Percentiles rank a stretch among this genome's conserved stretches.
Conservation (phyloP, 2,113 vertebrate genomes). For the Passer domesticus region DNA sequence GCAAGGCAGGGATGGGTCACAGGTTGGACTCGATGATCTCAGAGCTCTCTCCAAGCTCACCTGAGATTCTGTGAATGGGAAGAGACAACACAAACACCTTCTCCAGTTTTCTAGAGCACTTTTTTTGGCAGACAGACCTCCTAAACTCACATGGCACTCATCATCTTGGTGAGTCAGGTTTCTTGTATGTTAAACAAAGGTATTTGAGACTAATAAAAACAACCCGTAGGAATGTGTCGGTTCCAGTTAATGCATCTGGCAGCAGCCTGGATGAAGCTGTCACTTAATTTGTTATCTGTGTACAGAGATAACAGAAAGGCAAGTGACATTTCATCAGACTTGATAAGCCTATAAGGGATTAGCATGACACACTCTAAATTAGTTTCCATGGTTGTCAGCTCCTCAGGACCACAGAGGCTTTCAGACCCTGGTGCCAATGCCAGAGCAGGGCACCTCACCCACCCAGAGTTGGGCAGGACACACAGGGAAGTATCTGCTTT, state of each 20-base stretch:
- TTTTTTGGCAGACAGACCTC: neutral
- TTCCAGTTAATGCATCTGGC: neutral
- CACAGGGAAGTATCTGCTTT: too few species aligned
- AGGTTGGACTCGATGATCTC: fast-evolving
- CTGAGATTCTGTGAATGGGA: neutral
- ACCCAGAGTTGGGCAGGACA: neutral
- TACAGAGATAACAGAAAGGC: neutral
- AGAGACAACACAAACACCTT: neutral
- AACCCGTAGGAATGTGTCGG: neutral
- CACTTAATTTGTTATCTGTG: neutral
- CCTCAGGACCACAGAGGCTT: neutral
- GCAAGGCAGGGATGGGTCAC: neutral
- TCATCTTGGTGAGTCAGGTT: neutral
- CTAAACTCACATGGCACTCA: neutral
- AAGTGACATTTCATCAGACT: neutral
- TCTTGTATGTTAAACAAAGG: neutral
- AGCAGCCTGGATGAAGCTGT: neutral
- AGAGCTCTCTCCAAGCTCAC: neutral
- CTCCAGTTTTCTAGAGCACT: neutral
- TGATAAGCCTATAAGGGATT: neutral
- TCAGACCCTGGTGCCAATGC: fast-evolving
- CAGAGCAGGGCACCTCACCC: neutral
- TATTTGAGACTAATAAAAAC: neutral
- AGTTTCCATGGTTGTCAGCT: neutral
- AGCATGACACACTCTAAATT: neutral